Conservation (phyloP, 2,113 vertebrate genomes). For the Mesoclemmys tuberculata region DNA sequence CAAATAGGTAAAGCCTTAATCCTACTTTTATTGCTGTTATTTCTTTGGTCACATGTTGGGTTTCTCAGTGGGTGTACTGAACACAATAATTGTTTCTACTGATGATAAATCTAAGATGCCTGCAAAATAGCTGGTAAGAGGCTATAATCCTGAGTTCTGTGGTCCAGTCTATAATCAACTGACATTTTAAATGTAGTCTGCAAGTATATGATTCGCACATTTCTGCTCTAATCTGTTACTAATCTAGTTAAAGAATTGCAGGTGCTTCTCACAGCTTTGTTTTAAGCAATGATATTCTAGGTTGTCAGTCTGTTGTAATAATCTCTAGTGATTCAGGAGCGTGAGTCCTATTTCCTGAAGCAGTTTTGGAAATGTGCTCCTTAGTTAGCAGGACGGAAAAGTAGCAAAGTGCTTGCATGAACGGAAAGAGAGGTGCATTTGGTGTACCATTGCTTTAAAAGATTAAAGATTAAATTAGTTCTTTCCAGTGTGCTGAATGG, state of each 20-base stretch:
- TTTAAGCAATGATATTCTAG: not conserved
- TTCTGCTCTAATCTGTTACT: not conserved
- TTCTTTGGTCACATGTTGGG: not conserved
- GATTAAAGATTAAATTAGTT: fast-evolving
- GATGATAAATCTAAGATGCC: not conserved
- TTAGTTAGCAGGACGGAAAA: not conserved
- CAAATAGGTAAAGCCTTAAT: not conserved
- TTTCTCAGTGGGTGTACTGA: not conserved
- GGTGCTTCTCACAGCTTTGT: not conserved
- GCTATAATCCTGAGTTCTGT: not conserved
- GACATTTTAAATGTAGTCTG: not conserved
- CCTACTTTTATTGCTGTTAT: not conserved
- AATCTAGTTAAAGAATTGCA: not conserved
- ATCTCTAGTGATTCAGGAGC: not conserved
- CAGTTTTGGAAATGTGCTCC: not conserved
- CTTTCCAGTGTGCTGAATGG: not conserved
- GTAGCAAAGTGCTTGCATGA: not conserved
- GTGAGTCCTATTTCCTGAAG: not conserved
- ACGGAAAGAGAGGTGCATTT: not conserved
- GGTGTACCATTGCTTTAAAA: not conserved
- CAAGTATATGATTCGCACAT: not conserved
- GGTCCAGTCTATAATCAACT: not conserved
- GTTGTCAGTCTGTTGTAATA: not conserved
- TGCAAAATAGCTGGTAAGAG: not conserved
- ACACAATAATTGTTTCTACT: not conserved